A percentile compares a stretch with the other conserved stretches of the same genome.
These are phyloP conservation scores for Drosophila robusta DNA, from an alignment of 2,888 invertebrate genomes.

Conservation along the genomic window DNA sequence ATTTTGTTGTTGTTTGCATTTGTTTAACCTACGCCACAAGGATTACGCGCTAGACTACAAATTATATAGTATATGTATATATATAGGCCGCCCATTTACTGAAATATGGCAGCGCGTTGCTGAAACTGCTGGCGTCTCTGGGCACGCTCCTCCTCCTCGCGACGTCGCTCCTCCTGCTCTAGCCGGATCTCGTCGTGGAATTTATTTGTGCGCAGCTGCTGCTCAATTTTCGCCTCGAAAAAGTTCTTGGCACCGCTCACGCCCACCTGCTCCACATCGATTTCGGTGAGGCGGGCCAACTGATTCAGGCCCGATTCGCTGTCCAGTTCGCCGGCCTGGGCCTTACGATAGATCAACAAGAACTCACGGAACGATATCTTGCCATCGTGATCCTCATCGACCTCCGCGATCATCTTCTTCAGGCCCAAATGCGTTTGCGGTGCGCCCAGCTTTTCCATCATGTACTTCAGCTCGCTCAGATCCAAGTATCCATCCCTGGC, in stretches of 20 bases:
- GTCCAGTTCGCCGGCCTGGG: constrained; percentile 95
- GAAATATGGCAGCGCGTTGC: constrained; percentile 94
- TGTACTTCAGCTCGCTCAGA: constrained; percentile 94
- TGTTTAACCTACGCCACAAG: constrained; percentile 73
- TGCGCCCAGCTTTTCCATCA: constrained; percentile 98
- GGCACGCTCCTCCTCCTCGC: constrained; percentile 93
- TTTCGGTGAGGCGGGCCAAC: constrained; percentile 94
- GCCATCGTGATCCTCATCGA: constrained; percentile 94
- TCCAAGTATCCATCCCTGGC: constrained; percentile 95
- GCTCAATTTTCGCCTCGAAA: constrained; percentile 98
- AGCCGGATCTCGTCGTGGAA: constrained; percentile 96
- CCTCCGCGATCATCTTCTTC: constrained; percentile 97
- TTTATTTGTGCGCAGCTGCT: constrained; percentile 92
- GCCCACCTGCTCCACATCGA: constrained; percentile 97
- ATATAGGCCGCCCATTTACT: constrained; percentile 83
- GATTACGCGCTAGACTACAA: constrained; percentile 70
- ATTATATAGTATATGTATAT: constrained; percentile 12
- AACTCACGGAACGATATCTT: constrained; percentile 97
- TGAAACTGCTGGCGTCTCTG: constrained; percentile 93
- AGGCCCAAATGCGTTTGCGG: constrained; percentile 98
- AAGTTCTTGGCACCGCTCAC: constrained; percentile 97
- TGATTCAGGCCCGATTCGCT: constrained; percentile 94
- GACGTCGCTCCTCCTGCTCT: constrained; percentile 95
- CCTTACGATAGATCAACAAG: constrained; percentile 92
- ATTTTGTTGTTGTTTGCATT: constrained; percentile 30